phyloP scores from a whole-genome alignment of 2,888 invertebrate genomes.

The Salpingus planirostris region DNA sequence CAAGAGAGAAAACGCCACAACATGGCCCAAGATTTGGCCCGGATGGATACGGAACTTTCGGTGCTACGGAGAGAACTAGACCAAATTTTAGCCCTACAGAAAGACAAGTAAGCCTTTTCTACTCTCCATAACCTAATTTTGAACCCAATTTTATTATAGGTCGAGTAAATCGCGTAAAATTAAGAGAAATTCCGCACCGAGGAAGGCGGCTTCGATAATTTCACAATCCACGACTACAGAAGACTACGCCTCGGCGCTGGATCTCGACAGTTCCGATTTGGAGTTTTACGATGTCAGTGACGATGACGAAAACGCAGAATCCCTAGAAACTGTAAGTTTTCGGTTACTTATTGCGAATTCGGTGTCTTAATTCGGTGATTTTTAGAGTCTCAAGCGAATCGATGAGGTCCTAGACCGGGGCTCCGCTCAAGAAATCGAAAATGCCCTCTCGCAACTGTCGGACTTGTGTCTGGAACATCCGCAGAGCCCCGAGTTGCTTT shows the following conservation, averaged over 20 bases:
- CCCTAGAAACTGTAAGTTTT: constrained; percentile 9
- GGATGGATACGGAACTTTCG: constrained; percentile 32
- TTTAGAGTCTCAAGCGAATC: constrained; percentile 26
- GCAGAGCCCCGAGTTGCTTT: constrained; percentile 30
- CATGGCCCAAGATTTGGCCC: constrained; percentile 34
- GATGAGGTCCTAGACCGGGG: constrained; percentile 29
- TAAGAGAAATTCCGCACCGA: too few relatives aligned
- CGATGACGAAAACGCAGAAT: constrained; percentile 23
- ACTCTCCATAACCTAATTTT: too few relatives aligned
- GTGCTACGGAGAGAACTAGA: constrained; percentile 31
- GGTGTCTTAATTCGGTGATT: background rate
- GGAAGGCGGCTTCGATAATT: too few relatives aligned
- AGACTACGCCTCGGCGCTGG: constrained; percentile 32
- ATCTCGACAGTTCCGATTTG: constrained; percentile 36
- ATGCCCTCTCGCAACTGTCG: constrained; percentile 24
- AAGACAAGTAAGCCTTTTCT: too few relatives aligned
- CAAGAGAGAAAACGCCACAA: constrained; percentile 33
- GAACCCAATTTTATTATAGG: too few relatives aligned
- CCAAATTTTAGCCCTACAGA: too few relatives aligned
- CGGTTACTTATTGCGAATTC: background rate
- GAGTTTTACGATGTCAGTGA: constrained; percentile 40
- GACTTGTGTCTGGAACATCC: constrained; percentile 32
- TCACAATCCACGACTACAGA: constrained; percentile 25
- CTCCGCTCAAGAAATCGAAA: constrained; percentile 20
- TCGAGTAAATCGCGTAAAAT: too few relatives aligned